phyloP scores from a whole-genome alignment of 2,797 vertebrate genomes.

The Hemitrygon akajei region DNA sequence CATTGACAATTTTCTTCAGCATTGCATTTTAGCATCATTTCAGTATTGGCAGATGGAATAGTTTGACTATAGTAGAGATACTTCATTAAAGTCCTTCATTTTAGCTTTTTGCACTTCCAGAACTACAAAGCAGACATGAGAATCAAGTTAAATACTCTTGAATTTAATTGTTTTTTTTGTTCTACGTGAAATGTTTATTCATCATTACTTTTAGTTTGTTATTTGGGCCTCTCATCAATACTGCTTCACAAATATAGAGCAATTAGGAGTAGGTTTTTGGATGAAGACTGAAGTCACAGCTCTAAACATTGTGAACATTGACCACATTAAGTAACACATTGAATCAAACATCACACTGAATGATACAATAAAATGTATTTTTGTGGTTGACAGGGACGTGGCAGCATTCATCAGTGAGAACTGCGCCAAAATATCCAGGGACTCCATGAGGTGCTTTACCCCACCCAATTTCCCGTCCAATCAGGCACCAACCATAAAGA shows the following conservation, averaged over 20 bases:
- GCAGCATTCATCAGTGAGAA: too few species aligned
- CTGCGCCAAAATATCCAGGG: too few species aligned
- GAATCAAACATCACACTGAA: background rate
- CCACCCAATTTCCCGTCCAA: too few species aligned
- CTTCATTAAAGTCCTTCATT: background rate
- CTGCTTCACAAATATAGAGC: background rate
- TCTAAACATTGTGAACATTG: background rate
- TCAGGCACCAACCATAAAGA: too few species aligned
- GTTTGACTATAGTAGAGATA: background rate
- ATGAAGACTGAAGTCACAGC: background rate
- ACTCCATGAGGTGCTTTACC: too few species aligned
- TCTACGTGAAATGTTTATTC: background rate
- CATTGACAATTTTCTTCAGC: background rate
- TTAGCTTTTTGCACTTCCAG: background rate
- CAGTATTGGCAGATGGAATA: background rate
- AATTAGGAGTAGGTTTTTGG: background rate
- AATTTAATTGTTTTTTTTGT: background rate
- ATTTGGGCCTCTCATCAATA: background rate
- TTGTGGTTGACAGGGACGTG: too few species aligned
- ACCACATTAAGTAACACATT: background rate
- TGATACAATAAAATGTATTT: background rate
- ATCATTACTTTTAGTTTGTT: background rate
- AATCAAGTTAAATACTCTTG: background rate
- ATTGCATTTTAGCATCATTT: background rate
- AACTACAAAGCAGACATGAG: background rate